Conservation (phyloP, 35 echinoderm and acorn worm species). For the Strongylocentrotus purpuratus region DNA sequence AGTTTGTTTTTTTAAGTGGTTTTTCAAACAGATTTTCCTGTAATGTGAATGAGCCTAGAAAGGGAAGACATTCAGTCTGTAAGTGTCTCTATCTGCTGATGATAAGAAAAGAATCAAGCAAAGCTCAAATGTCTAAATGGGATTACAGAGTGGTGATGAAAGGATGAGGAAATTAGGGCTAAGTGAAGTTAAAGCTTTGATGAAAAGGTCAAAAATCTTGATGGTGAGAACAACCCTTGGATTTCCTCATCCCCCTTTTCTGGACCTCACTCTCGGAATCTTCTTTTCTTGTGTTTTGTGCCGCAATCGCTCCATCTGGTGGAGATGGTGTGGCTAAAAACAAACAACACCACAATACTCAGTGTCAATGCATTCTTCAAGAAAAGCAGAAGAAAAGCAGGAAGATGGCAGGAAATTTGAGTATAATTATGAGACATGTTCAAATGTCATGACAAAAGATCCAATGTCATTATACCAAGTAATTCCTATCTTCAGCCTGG, state of each 20-base stretch:
- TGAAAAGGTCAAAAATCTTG: slow-evolving; percentile 29
- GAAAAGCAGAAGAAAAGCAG: too few species aligned
- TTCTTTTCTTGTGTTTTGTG: background rate
- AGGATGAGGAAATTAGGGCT: slow-evolving; percentile 38
- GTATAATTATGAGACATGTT: too few species aligned
- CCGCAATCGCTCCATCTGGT: background rate
- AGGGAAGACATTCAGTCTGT: background rate
- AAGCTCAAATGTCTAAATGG: slow-evolving; percentile 25
- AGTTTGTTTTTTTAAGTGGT: background rate
- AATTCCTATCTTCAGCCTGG: too few species aligned
- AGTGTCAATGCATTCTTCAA: too few species aligned
- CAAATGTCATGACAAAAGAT: too few species aligned
- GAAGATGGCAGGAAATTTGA: too few species aligned
- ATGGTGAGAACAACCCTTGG: background rate
- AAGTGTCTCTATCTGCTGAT: background rate
- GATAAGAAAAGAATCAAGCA: background rate
- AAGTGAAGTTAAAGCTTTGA: slow-evolving; percentile 36
- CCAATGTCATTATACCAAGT: too few species aligned
- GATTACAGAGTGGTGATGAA: slow-evolving; percentile 19
- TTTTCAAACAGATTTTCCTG: background rate
- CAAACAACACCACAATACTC: background rate
- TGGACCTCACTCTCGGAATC: background rate
- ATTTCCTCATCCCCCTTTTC: background rate
- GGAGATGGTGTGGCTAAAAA: background rate
- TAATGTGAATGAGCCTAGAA: background rate